Evolutionary conservation across 1,140 invertebrate genomes (phyloP).

Genomic region (Aphidius gifuensis): DNA sequence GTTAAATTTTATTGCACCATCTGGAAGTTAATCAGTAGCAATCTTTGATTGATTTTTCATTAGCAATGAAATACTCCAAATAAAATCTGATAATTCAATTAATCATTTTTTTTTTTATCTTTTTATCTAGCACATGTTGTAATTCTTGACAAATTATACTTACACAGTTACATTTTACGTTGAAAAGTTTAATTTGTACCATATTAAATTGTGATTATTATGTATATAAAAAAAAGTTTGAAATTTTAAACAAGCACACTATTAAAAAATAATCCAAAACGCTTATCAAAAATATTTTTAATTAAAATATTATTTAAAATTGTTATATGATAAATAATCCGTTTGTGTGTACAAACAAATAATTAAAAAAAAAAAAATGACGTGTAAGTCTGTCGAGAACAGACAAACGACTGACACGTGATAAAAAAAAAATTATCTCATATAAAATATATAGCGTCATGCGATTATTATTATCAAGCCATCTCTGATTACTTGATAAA

Average conservation of each 20-base stretch:
- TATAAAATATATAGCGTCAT: slow-evolving; percentile 6
- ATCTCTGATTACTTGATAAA: slow-evolving; percentile 15
- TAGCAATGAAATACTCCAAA: no score
- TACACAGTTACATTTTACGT: slow-evolving; percentile 39
- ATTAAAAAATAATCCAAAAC: background rate
- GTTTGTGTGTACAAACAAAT: no score
- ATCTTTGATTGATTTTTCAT: no score
- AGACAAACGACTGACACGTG: slow-evolving; percentile 11
- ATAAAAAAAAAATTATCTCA: slow-evolving; percentile 15
- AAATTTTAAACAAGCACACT: background rate
- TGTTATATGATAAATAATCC: no score
- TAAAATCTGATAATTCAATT: no score
- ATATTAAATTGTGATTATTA: slow-evolving; percentile 26
- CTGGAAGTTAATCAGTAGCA: no score
- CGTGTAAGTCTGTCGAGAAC: slow-evolving; percentile 6
- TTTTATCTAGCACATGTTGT: no score
- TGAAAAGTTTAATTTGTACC: slow-evolving; percentile 45
- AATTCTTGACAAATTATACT: slow-evolving; percentile 25
- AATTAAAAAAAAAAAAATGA: background rate
- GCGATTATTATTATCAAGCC: slow-evolving; percentile 19
- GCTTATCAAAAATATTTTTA: no score
- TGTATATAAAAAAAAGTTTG: background rate
- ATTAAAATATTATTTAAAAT: no score
- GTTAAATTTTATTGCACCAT: no score
- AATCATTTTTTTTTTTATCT: no score